These are phyloP conservation scores for Cisticola juncidis DNA, from an alignment of 2,113 vertebrate genomes.

Conservation along the genomic window DNA sequence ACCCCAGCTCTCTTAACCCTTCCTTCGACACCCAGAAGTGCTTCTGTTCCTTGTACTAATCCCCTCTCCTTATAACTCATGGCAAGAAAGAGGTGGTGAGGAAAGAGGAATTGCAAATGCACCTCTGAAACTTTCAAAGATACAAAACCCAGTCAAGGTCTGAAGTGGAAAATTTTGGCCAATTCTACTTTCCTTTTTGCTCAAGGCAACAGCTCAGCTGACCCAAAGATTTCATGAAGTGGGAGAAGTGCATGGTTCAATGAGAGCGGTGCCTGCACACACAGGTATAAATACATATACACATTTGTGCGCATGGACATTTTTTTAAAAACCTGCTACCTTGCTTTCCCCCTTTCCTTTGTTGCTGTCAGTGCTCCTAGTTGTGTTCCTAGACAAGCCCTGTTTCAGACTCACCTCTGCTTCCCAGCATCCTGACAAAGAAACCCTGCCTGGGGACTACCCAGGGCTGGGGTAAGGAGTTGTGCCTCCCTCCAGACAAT, in stretches of 20 bases:
- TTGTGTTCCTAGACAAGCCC: not conserved
- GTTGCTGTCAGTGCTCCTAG: not conserved
- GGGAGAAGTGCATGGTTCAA: not conserved
- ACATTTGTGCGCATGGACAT: fast-evolving
- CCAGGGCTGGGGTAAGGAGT: not conserved
- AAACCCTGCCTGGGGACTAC: not conserved
- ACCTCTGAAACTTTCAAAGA: not conserved
- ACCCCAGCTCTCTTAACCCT: not conserved
- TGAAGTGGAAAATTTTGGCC: not conserved
- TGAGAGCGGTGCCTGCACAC: not conserved
- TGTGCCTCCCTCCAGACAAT: not conserved
- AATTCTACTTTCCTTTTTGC: not conserved
- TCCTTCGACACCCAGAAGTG: not conserved
- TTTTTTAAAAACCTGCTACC: not conserved
- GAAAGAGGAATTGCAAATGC: not conserved
- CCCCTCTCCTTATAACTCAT: fast-evolving
- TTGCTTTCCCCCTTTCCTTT: not conserved
- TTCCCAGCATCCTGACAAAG: not conserved
- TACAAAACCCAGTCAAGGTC: not conserved
- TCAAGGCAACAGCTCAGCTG: not conserved
- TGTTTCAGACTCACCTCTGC: not conserved
- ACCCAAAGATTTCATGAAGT: not conserved
- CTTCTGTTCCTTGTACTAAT: not conserved
- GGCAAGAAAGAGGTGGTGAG: not conserved
- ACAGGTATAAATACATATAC: not conserved